phyloP scores from a whole-genome alignment of 2,113 vertebrate genomes.

The Elephantulus edwardii region DNA sequence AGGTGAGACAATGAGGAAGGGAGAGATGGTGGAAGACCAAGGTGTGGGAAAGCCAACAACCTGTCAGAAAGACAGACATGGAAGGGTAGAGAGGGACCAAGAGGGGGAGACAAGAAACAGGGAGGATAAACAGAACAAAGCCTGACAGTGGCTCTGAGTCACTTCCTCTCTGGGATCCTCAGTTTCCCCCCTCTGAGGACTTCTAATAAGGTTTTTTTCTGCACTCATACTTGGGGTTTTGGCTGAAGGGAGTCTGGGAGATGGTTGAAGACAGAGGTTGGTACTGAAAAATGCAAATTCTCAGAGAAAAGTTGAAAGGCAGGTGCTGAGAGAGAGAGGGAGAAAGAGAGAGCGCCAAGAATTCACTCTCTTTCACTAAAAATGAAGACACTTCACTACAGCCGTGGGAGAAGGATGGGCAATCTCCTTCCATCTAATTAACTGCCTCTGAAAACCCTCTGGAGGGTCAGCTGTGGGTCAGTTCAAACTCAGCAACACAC shows the following conservation, averaged over 20 bases:
- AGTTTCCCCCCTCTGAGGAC: constrained; percentile 29
- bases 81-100: neutral
- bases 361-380: neutral
- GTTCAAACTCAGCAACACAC: no score
- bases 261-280: neutral
- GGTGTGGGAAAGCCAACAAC: neutral
- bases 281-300: neutral
- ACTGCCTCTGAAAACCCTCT: no score
- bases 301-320: no score
- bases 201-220: constrained; percentile 1
- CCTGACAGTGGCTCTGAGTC: neutral
- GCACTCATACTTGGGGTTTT: neutral
- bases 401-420: no score
- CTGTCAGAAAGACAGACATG: neutral
- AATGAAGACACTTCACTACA: neutral
- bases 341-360: neutral
- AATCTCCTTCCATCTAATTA: no score
- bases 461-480: no score
- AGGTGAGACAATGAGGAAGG: neutral
- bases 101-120: neutral
- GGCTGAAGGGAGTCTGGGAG: neutral
- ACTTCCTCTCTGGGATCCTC: constrained; percentile 38
- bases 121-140: neutral
- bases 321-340: neutral
- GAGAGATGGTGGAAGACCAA: neutral